Base-by-base conservation (phyloP, 2,888 invertebrate genomes). In the Xylota sylvarum region DNA sequence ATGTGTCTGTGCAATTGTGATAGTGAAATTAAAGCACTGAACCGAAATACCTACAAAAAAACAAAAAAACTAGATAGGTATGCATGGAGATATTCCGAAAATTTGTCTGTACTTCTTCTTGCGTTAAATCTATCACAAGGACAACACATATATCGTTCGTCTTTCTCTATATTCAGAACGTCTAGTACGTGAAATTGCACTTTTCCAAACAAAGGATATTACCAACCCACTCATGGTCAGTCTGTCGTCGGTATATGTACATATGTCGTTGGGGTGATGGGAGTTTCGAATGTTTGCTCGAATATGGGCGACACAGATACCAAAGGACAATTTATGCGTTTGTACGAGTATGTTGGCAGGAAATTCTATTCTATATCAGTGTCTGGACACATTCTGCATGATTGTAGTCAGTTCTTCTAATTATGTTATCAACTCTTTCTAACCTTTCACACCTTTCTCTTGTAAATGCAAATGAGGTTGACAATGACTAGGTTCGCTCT, bases 11-110 rank as follows among this genome's bases (percentile, higher is more conserved):
- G 35, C 56, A 43, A 62, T 40, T 70, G 84, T 48, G 62, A 69
- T 60, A 32, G 77, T 77, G 43, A 81, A 77, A 82, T 81, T 69
- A 81, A 86, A 73, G 73, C 77, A 77, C 82, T 60, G 77, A 73
- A 82, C 77, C 73, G 64, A 78, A 69, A 64, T 73, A 58, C 56
- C 37, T 9, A 37, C 5, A 35, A 23, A 23, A 23, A 23, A 23
- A n/a, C 58, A 23, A 65, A 50, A 69, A 32, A 23, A 17, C 64
- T 77, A 58, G 48, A 52, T 23, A 50, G 19, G 60, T 56, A 43
- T 43, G 43, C 6, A 14, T 43, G 14, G 4, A 43, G n/a, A 6
- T 14, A 55, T 70, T 32, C 40, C 37, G 46, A 52, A 67, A 62
- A 62, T 69, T n/a, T 35, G 50, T 64, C 62, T 69, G 50, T 32